phyloP scores from a whole-genome alignment of 2,888 invertebrate genomes.

The Hesperia comma region DNA sequence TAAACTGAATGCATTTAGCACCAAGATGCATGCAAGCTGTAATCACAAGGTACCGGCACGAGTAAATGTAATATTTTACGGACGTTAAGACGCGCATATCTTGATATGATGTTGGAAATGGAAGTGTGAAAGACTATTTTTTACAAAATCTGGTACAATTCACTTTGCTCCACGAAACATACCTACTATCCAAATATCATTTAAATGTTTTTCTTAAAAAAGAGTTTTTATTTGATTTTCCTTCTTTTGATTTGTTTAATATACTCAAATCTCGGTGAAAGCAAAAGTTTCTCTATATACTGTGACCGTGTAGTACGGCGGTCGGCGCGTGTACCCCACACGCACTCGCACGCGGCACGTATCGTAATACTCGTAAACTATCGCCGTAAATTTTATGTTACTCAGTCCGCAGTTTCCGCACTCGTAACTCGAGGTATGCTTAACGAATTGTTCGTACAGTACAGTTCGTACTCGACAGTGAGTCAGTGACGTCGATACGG shows the following conservation, averaged over 20 bases:
- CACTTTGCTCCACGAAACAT: too few relatives aligned
- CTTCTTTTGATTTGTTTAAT: background rate
- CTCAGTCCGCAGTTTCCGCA: slow-evolving; percentile 5
- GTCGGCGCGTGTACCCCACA: background rate
- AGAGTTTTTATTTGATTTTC: too few relatives aligned
- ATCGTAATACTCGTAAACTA: slow-evolving; percentile 6
- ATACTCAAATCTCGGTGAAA: background rate
- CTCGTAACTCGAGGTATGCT: slow-evolving; percentile 11
- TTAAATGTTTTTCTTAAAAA: too few relatives aligned
- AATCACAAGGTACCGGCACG: background rate
- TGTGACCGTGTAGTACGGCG: background rate
- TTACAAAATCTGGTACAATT: too few relatives aligned
- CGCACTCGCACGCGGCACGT: background rate
- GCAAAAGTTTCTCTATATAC: slow-evolving; percentile 4
- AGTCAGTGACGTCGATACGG: slow-evolving; percentile 13
- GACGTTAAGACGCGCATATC: too few relatives aligned
- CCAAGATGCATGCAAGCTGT: background rate
- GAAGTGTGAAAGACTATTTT: too few relatives aligned
- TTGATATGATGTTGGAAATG: too few relatives aligned
- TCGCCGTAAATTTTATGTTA: slow-evolving; percentile 11
- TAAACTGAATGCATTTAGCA: slow-evolving; percentile 17
- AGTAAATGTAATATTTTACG: too few relatives aligned
- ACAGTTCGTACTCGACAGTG: slow-evolving; percentile 11
- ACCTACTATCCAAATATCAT: too few relatives aligned
- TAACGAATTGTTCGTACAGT: slow-evolving; percentile 21